phyloP scores from a whole-genome alignment of 2,888 invertebrate species.

The Lingula anatina region DNA sequence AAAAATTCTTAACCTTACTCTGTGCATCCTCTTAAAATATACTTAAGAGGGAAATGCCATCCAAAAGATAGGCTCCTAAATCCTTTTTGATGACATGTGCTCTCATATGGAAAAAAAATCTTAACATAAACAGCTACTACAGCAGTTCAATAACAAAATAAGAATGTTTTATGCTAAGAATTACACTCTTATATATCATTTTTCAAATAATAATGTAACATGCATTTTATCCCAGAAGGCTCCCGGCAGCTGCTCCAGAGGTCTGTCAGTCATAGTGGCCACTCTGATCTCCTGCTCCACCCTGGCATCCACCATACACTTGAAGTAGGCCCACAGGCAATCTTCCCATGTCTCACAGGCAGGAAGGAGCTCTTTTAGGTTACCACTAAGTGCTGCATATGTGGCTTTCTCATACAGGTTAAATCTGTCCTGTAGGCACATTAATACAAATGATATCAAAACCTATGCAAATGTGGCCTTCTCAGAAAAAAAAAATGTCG shows the following conservation, averaged over 20 bases:
- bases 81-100: too few species aligned
- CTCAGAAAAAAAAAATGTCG: too few species aligned
- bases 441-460: background rate
- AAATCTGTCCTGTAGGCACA: slow-evolving; percentile 26
- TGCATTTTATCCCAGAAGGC: slow-evolving; percentile 39
- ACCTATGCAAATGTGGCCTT: background rate
- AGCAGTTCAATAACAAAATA: background rate
- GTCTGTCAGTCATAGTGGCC: slow-evolving; percentile 53
- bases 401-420: slow-evolving; percentile 59
- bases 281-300: slow-evolving; percentile 75
- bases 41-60: too few species aligned
- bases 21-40: too few species aligned
- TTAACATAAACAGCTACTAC: too few species aligned
- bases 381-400: slow-evolving; percentile 76
- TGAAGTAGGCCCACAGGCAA: slow-evolving; percentile 79
- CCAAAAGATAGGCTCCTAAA: too few species aligned
- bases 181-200: background rate
- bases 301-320: slow-evolving; percentile 67
- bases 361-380: slow-evolving; percentile 70
- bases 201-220: too few species aligned
- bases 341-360: slow-evolving; percentile 84
- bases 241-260: slow-evolving; percentile 31
- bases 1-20: too few species aligned
- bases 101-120: too few species aligned
- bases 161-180: background rate